A percentile compares a stretch with the other conserved stretches of the same genome.
Conservation (phyloP, 2,797 vertebrate species). For the Enteromius trimaculatus region DNA sequence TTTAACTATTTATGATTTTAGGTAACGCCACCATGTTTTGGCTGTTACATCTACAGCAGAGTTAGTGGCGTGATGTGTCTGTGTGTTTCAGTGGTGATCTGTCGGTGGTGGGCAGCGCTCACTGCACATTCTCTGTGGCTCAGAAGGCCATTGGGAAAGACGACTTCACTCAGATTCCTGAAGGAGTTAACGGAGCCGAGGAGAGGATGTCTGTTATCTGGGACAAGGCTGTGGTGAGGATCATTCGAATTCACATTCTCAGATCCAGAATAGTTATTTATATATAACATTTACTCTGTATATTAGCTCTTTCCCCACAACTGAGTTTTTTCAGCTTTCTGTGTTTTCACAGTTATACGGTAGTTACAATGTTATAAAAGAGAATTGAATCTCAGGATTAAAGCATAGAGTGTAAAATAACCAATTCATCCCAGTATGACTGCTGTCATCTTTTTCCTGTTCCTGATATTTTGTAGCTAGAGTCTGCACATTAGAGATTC, state of each 20-base stretch:
- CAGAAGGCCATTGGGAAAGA: constrained; percentile 98
- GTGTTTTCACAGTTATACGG: too few relatives aligned
- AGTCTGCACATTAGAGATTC: too few relatives aligned
- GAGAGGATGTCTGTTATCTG: constrained; percentile 96
- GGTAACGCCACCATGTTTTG: not conserved
- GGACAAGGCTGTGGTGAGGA: constrained; percentile 97
- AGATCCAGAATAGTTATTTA: not conserved
- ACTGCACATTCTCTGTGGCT: constrained; percentile 95
- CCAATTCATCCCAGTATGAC: too few relatives aligned
- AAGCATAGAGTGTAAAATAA: too few relatives aligned
- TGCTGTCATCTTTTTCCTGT: too few relatives aligned
- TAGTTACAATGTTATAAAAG: too few relatives aligned
- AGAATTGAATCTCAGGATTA: too few relatives aligned
- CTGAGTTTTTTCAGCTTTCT: too few relatives aligned
- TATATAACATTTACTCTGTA: not conserved
- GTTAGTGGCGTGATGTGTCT: too few relatives aligned
- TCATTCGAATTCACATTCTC: not conserved
- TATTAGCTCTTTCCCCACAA: not conserved
- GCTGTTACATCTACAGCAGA: not conserved
- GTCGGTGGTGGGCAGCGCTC: constrained; percentile 92
- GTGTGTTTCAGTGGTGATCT: constrained; percentile 85
- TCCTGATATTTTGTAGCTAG: too few relatives aligned
- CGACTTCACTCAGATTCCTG: constrained; percentile 96
- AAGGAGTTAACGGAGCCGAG: constrained; percentile 95
- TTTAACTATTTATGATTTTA: not conserved